Evolutionary conservation across 2,113 vertebrate genomes (phyloP), one percentile per base, ranked within the genome.

Genomic region (Motacilla alba): DNA sequence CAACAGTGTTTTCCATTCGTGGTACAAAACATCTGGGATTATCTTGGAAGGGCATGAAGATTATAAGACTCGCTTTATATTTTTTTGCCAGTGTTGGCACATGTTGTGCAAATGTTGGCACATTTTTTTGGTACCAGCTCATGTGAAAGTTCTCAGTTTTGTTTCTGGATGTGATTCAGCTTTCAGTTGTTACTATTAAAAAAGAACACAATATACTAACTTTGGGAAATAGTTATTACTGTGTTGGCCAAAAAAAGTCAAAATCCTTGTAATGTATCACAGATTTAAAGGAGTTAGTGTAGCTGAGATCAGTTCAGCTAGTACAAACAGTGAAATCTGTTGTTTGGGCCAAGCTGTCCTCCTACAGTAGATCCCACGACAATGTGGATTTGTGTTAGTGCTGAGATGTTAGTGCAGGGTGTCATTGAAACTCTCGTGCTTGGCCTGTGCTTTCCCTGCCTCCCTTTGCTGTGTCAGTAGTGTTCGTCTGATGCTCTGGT

Each of bases 191-290:
- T 82, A 50, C 91, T 93, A 5, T 63, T 62, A 78, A 56, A 80
- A 96, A 96, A 92, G 59, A 83, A 75, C 55, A n/a, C 19, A 33
- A 79, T 92, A 70, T 55, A 27, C 63, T 89, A 52, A 93, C 94
- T 96, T 90, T 53, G 76, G 64, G 72, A 94, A 95, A 84, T 47
- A 75, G 35, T 13, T 95, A 75, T 94, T 96, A 33, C 68, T 75
- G 9, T 7, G 5, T 86, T 59, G 30, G 58, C 78, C 60, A 80
- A 67, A 79, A 79, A 94, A 93, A 74, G 76, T 93, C 20, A 84
- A 85, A 70, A 81, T 81, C 58, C 60, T 92, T 86, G 59, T 74
- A 44, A 24, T 5, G 2, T 90, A 83, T 62, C 41, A 30, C 9
- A 39, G 19, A 68, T 77, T 91, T 91, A 74, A 81, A 91, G 50